Base-by-base conservation (phyloP, 2,888 invertebrate genomes). In the Drosophila lutescens region DNA sequence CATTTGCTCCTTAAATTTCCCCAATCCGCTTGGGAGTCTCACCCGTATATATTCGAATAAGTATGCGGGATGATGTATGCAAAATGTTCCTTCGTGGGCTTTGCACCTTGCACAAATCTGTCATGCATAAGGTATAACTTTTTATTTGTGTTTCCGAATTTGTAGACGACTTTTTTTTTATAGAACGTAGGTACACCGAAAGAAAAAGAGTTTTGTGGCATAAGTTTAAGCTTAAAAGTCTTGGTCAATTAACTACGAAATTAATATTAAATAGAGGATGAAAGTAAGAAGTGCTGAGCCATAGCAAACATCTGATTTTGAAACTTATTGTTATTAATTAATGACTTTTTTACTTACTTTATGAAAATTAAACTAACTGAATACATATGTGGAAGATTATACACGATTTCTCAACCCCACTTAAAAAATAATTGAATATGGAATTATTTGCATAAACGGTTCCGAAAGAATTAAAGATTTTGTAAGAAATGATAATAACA, bases 101-200 rank as follows among this genome's bases (percentile, higher is more conserved):
- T 81, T 76, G 82, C 81, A 82, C 87, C 84, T 86, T 86, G 87
- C 85, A 74, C 79, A 74, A 81, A 83, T 89, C 79, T 80, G 87
- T 85, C 89, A 89, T 80, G 89, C 89, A 89, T 87, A 85, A 83
- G 87, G 78, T 85, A 82, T 80, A 87, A 78, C 80, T 84, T 87
- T 81, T 82, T 85, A 82, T 88, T 86, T 84, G 76, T 77, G 82
- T 79, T 89, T 74, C 79, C 82, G 86, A 78, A 73, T 82, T 78
- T 76, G 84, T 75, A 69, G 79, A 81, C 75, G 77, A 69, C 3
- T 36, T 54, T 54, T 63, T 63, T 74, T 56, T 69, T 72, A 74
- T 76, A 77, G 8, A 81, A 73, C 75, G 76, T 71, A 67, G 62
- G 55, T 77, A 74, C 62, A 63, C 49, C 10, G 9, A 1, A 12